Conservation (phyloP, 2,888 invertebrate species). For the Cataglyphis rosenhaueri region DNA sequence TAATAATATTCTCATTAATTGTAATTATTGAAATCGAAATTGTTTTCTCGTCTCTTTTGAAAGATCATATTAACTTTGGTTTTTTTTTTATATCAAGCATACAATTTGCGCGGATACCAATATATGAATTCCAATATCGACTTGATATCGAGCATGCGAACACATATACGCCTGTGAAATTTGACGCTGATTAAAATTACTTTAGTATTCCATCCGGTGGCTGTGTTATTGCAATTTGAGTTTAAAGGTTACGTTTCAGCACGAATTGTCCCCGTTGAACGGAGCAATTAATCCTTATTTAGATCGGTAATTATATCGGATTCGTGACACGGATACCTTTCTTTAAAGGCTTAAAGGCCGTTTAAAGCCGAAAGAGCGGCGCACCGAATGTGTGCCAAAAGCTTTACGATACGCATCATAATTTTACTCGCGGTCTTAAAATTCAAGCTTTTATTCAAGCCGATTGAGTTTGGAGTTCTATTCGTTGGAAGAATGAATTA, state of each 20-base stretch:
- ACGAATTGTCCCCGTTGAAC: conserved; percentile 34
- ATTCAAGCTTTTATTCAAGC: background rate
- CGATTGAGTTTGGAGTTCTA: background rate
- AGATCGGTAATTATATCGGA: conserved; percentile 58
- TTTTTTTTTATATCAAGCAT: background rate
- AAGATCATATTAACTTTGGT: background rate
- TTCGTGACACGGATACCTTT: conserved; percentile 30
- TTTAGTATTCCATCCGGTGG: background rate
- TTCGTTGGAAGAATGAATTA: conserved; percentile 33
- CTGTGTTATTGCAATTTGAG: conserved; percentile 19
- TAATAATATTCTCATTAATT: background rate
- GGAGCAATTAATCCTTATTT: conserved; percentile 67
- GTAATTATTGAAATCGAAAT: background rate
- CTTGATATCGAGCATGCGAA: background rate
- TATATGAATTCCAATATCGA: background rate
- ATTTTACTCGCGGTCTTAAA: background rate
- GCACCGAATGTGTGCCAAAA: conserved; percentile 28
- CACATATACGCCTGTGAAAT: conserved; percentile 20
- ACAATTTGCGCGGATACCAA: background rate
- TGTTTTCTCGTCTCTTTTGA: background rate
- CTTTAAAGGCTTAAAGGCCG: conserved; percentile 31
- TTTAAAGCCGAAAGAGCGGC: conserved; percentile 48
- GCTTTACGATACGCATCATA: conserved; percentile 9
- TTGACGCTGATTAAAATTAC: background rate
- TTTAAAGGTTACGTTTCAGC: conserved; percentile 46